phyloP scores from a whole-genome alignment of 2,797 vertebrate species.

The Silurus lanzhouensis region DNA sequence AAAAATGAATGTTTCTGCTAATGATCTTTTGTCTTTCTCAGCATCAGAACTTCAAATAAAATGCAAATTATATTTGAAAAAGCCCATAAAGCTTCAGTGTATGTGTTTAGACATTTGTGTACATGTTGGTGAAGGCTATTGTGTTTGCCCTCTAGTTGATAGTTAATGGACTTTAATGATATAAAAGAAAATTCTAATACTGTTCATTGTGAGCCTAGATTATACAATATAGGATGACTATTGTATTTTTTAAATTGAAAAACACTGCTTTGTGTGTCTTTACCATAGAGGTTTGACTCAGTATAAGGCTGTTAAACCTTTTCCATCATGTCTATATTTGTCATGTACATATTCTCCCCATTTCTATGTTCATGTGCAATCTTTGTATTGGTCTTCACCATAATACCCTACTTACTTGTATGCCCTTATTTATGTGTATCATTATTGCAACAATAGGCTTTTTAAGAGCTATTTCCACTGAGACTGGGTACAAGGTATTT shows the following conservation, averaged over 20 bases:
- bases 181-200: background rate
- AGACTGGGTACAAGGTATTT: background rate
- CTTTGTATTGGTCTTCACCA: background rate
- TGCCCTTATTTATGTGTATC: background rate
- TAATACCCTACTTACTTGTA: background rate
- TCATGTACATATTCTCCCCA: background rate
- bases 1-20: background rate
- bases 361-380: background rate
- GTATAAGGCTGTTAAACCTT: background rate
- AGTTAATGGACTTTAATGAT: background rate
- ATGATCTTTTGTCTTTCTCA: background rate
- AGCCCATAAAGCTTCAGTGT: background rate
- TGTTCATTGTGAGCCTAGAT: background rate
- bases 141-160: background rate
- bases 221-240: background rate
- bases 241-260: background rate
- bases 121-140: background rate
- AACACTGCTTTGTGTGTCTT: background rate
- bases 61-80: background rate
- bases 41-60: background rate
- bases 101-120: background rate
- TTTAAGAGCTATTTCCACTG: conserved; percentile 2
- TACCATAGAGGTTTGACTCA: background rate
- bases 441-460: background rate
- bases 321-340: background rate